Evolutionary conservation across 35 echinoderm and acorn worm genomes (phyloP), one percentile per base, ranked within the genome.

Genomic region (Diadema setosum): DNA sequence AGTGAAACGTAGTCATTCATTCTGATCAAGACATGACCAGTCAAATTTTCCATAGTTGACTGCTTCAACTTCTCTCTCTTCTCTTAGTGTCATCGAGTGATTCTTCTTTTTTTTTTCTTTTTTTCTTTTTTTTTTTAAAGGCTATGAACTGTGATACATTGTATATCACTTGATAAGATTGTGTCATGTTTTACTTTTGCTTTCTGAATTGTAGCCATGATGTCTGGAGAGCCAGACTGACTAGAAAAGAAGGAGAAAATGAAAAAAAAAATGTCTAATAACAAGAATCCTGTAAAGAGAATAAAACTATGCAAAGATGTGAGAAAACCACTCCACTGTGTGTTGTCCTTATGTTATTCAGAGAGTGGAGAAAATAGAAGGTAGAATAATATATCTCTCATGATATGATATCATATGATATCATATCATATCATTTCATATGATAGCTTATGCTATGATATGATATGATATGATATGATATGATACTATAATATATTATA

Each of bases 251-350:
- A 67, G 37, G 29, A 65, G 30, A 67, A 34, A 33, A 26, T 67
- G 14, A 16, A 34, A 33, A 33, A 33, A 67, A 34, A 18, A 31
- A 67, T 67, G 63, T 33, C 29, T 26, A 15, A 67, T 67, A 34
- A 34, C 37, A 67, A 67, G 63, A 67, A 67, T 67, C 63, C 30
- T 67, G 30, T 67, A n/a, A 34, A 67, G 37, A 67, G 8, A 67
- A 67, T 67, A 67, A 67, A 67, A 33, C 63, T 67, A 67, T 67
- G 63, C 63, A 67, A 67, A 34, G 63, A 67, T 67, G 63, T 67
- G 63, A 33, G 18, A 67, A 26, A 67, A 67, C 5, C 5, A 14
- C n/a, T 60, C 57, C 30, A 8, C 30, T 18, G 2, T 34, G 7
- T 67, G 20, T 67, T 67, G 30, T 26, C 9, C 63, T 67, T 4